Evolutionary conservation across 2,888 invertebrate genomes (phyloP).

Genomic region (Xanthorhoe designata): DNA sequence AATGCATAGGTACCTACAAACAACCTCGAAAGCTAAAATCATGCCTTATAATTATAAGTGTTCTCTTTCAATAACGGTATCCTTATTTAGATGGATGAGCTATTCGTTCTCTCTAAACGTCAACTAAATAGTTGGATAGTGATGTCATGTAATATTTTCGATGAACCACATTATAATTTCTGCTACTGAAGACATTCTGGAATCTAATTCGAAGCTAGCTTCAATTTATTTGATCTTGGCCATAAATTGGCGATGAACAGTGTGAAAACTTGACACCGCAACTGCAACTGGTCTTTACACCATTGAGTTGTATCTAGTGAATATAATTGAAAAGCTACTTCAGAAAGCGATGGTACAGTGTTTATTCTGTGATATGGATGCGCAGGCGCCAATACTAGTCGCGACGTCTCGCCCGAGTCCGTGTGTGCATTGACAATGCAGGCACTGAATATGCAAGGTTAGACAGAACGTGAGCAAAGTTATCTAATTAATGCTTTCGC

Average conservation of each 20-base stretch:
- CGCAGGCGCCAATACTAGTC: slow-evolving; percentile 50
- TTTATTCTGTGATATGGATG: slow-evolving; percentile 53
- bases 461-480: slow-evolving; percentile 30
- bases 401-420: slow-evolving; percentile 52
- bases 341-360: slow-evolving; percentile 18
- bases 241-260: not conserved
- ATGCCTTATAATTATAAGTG: not conserved
- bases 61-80: not conserved
- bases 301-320: not conserved
- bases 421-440: slow-evolving; percentile 44
- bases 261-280: not conserved
- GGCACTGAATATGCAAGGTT: slow-evolving; percentile 29
- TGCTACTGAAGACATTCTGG: too few species aligned
- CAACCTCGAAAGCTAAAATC: not conserved
- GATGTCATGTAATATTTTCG: not conserved
- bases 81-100: not conserved
- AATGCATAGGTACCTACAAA: not conserved
- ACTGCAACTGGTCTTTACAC: not conserved
- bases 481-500: slow-evolving; percentile 14
- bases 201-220: not conserved
- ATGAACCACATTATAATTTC: too few species aligned
- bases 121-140: not conserved
- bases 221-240: not conserved
- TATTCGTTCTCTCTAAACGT: too few species aligned
- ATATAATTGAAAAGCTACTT: not conserved